These are phyloP conservation scores for Micromys minutus DNA, from an alignment of 2,113 vertebrate species.

Conservation along the genomic window DNA sequence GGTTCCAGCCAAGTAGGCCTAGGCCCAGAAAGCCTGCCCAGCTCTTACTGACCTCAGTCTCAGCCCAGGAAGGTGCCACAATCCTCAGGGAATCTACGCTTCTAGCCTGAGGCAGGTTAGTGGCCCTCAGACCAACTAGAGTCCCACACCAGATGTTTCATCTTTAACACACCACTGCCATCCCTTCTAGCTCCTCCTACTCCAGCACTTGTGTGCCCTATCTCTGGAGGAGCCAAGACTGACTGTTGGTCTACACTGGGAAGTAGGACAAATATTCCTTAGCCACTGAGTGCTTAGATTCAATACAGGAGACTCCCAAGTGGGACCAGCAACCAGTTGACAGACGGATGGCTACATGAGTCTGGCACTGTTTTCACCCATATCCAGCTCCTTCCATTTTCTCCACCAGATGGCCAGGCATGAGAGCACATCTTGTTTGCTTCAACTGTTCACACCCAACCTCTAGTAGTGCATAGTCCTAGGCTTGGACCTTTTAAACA, in stretches of 20 bases:
- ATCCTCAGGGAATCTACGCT: neutral
- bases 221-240: neutral
- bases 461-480: neutral
- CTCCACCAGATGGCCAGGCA: neutral
- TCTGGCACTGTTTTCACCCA: neutral
- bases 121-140: neutral
- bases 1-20: neutral
- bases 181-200: neutral
- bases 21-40: neutral
- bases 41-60: neutral
- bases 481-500: constrained; percentile 20
- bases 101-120: neutral
- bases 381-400: neutral
- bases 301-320: neutral
- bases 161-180: neutral
- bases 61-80: neutral
- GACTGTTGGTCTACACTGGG: neutral
- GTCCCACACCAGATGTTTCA: neutral
- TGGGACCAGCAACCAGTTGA: neutral
- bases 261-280: neutral
- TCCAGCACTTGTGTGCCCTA: neutral
- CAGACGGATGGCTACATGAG: neutral
- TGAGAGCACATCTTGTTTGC: neutral
- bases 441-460: neutral
- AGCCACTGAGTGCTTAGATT: neutral